Percentiles rank a stretch among this genome's conserved stretches.
Conservation (phyloP, 1,140 invertebrate genomes). For the Trachymyrmex septentrionalis region DNA sequence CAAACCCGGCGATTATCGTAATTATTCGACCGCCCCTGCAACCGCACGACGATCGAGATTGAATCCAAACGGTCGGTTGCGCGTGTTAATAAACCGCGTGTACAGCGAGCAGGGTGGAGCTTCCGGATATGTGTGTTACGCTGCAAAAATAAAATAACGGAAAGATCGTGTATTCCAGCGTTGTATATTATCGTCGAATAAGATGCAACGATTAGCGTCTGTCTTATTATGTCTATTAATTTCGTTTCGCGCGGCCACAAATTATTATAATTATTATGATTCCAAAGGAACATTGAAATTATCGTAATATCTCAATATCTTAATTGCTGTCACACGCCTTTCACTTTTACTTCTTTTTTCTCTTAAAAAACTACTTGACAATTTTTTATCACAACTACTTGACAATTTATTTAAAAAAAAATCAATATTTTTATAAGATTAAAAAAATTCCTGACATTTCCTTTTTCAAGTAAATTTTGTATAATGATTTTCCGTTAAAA, state of each 20-base stretch:
- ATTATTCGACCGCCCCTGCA: conserved; percentile 58
- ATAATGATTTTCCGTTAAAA: background rate
- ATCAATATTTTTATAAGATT: background rate
- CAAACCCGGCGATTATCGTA: conserved; percentile 65
- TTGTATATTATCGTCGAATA: background rate
- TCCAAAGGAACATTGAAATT: background rate
- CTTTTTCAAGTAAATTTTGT: background rate
- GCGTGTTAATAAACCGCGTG: conserved; percentile 40
- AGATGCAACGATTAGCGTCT: background rate
- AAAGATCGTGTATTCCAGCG: background rate
- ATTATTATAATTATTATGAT: conserved; percentile 22
- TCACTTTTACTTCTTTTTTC: background rate
- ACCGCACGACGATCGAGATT: conserved; percentile 56
- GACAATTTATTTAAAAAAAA: background rate
- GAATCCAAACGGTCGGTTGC: conserved; percentile 49
- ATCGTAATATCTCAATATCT: background rate
- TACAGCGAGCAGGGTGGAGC: conserved; percentile 34
- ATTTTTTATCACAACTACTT: too few species aligned
- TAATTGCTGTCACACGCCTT: background rate
- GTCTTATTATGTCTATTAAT: background rate
- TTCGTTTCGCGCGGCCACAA: background rate
- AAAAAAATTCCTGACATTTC: background rate
- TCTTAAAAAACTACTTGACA: background rate
- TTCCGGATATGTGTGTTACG: conserved; percentile 33
- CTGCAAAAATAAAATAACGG: background rate